These are phyloP conservation scores for Pungitius pungitius DNA, from an alignment of 2,113 vertebrate genomes.

Conservation along the genomic window DNA sequence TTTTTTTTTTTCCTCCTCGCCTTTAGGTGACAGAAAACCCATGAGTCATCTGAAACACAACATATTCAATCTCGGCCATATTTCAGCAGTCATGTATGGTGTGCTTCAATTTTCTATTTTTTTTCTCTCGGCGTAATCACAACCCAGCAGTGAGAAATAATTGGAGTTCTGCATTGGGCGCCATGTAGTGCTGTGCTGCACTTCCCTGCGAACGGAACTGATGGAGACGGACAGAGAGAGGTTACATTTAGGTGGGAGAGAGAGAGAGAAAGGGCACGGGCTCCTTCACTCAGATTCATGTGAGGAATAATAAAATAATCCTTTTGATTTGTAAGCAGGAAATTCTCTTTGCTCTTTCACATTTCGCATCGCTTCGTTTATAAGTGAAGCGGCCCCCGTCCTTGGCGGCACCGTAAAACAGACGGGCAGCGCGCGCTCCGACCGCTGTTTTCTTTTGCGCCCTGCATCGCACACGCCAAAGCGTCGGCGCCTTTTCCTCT, in stretches of 20 bases:
- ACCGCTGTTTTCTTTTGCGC: conserved; percentile 23
- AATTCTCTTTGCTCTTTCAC: conserved; percentile 61
- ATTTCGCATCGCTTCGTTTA: conserved; percentile 41
- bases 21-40: conserved; percentile 10
- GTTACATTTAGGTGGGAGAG: not conserved
- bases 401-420: conserved; percentile 6
- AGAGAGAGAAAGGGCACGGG: not conserved
- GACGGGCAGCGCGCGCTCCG: conserved; percentile 27
- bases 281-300: conserved; percentile 57
- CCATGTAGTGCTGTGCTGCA: conserved; percentile 55
- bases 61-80: conserved; percentile 33
- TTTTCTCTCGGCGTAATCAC: conserved; percentile 31
- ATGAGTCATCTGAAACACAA: conserved; percentile 40
- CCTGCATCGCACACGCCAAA: conserved; percentile 3
- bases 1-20: not conserved
- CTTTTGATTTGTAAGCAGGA: conserved; percentile 66
- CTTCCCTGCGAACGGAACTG: conserved; percentile 52
- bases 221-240: conserved; percentile 23
- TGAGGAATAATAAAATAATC: conserved; percentile 65
- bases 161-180: conserved; percentile 46
- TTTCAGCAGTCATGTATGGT: conserved; percentile 34
- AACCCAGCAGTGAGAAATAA: conserved; percentile 56
- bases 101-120: conserved; percentile 7
- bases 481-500: conserved; percentile 1
- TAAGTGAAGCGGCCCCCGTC: conserved; percentile 25